A percentile compares a stretch with the other conserved stretches of the same genome.
Conservation (phyloP, 2,888 invertebrate genomes). For the Mythimna loreyi region DNA sequence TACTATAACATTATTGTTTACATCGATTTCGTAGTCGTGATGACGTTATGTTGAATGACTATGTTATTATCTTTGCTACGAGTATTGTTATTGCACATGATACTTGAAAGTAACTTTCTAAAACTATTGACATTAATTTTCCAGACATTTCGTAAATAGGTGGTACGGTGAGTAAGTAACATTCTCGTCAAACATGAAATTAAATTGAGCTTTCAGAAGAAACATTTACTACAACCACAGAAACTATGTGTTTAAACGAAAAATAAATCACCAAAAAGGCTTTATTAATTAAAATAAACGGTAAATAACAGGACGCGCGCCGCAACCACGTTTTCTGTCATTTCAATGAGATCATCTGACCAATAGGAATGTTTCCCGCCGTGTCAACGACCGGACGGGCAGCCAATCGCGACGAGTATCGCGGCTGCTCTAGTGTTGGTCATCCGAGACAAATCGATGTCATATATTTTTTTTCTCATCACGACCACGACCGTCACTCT, state of each 20-base stretch:
- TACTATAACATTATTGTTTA: constrained; percentile 38
- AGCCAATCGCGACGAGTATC: constrained; percentile 78
- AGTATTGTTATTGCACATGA: constrained; percentile 13
- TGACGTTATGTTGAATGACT: constrained; percentile 20
- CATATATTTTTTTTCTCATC: constrained; percentile 77
- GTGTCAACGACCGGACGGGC: constrained; percentile 81
- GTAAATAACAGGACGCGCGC: constrained; percentile 42
- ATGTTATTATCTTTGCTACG: constrained; percentile 12
- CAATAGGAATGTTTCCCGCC: constrained; percentile 68
- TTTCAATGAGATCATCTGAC: constrained; percentile 51
- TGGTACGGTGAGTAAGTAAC: too few relatives aligned
- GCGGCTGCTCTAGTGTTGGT: constrained; percentile 76
- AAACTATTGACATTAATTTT: neutral
- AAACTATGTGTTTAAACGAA: neutral
- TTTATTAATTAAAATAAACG: constrained; percentile 54
- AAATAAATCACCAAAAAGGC: constrained; percentile 28
- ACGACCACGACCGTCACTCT: constrained; percentile 74
- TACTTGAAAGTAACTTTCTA: constrained; percentile 8
- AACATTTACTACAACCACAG: neutral
- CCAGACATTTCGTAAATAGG: neutral
- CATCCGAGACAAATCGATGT: constrained; percentile 85
- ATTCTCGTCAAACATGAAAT: neutral
- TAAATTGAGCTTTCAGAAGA: neutral
- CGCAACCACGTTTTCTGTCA: constrained; percentile 47
- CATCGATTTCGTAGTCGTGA: constrained; percentile 29